These are phyloP conservation scores for Speoplatyrhinus poulsoni DNA, from an alignment of 2,113 vertebrate genomes.

Conservation along the genomic window DNA sequence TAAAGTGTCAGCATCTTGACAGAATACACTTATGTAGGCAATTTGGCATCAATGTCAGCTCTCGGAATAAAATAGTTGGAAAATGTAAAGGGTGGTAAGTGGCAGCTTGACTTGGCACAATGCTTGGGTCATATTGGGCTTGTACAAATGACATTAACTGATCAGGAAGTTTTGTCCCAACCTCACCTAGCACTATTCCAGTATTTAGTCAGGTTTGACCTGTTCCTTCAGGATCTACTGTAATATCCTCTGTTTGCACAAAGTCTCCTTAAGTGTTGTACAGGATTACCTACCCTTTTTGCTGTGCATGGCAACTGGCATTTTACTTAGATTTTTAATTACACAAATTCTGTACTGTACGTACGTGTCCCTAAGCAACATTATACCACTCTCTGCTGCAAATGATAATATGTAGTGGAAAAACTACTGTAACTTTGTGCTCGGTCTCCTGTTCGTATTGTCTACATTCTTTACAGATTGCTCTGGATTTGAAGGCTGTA, in stretches of 20 bases:
- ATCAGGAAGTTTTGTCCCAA: conserved; percentile 7
- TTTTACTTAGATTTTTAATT: neutral
- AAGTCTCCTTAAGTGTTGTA: neutral
- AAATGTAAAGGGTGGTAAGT: neutral
- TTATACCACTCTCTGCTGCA: neutral
- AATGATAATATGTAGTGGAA: neutral
- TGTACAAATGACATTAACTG: neutral
- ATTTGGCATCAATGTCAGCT: conserved; percentile 3
- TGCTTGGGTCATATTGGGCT: neutral
- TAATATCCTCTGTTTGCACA: neutral
- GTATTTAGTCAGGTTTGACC: neutral
- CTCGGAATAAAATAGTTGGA: conserved; percentile 1
- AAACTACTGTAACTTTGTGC: neutral
- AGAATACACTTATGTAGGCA: conserved; percentile 6
- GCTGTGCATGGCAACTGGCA: neutral
- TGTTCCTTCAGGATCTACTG: neutral
- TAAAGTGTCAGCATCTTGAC: neutral
- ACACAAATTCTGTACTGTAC: neutral
- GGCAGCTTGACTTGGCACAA: neutral
- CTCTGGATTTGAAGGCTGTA: too few relatives aligned
- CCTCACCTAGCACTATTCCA: neutral
- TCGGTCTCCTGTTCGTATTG: neutral
- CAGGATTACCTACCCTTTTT: neutral
- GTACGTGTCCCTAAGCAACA: neutral
- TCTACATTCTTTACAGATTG: too few relatives aligned